A percentile compares a stretch with the other conserved stretches of the same genome.
phyloP scores from a whole-genome alignment of 2,888 invertebrate species.

The Drosophila basisetae region DNA sequence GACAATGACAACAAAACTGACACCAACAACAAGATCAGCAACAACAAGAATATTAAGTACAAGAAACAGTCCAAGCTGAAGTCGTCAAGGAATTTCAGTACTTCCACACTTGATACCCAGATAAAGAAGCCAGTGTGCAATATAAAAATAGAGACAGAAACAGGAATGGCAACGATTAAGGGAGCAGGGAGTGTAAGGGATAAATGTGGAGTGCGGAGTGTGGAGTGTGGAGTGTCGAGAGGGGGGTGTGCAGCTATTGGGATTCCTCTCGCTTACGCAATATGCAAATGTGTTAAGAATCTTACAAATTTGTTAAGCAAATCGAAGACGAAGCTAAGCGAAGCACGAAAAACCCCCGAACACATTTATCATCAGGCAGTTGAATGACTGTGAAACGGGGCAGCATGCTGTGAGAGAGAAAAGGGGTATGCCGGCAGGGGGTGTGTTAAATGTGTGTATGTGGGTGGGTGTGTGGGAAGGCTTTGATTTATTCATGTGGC shows the following conservation, averaged over 20 bases:
- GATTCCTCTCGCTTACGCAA: slow-evolving; percentile 64
- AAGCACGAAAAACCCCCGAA: slow-evolving; percentile 43
- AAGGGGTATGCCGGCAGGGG: neutral
- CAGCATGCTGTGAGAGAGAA: neutral
- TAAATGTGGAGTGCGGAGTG: neutral
- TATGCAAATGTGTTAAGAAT: slow-evolving; percentile 81
- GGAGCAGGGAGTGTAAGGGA: neutral
- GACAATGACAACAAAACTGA: slow-evolving; percentile 1
- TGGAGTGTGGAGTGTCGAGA: neutral
- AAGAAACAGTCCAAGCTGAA: slow-evolving; percentile 49
- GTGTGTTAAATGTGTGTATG: slow-evolving; percentile 1
- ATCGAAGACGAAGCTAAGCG: slow-evolving; percentile 67
- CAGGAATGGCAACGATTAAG: slow-evolving; percentile 5
- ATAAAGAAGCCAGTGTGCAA: slow-evolving; percentile 26
- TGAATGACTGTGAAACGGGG: slow-evolving; percentile 30
- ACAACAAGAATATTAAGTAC: neutral
- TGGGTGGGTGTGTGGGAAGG: slow-evolving; percentile 42
- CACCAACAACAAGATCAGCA: slow-evolving; percentile 8
- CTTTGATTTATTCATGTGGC: slow-evolving; percentile 77
- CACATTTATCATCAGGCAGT: slow-evolving; percentile 70
- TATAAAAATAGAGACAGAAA: slow-evolving; percentile 45
- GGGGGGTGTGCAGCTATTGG: slow-evolving; percentile 21
- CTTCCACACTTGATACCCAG: slow-evolving; percentile 66
- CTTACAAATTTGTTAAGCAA: slow-evolving; percentile 81
- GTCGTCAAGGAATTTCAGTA: slow-evolving; percentile 56